phyloP scores from a whole-genome alignment of 64 coral and sea anemone species.

The Montipora sp. region DNA sequence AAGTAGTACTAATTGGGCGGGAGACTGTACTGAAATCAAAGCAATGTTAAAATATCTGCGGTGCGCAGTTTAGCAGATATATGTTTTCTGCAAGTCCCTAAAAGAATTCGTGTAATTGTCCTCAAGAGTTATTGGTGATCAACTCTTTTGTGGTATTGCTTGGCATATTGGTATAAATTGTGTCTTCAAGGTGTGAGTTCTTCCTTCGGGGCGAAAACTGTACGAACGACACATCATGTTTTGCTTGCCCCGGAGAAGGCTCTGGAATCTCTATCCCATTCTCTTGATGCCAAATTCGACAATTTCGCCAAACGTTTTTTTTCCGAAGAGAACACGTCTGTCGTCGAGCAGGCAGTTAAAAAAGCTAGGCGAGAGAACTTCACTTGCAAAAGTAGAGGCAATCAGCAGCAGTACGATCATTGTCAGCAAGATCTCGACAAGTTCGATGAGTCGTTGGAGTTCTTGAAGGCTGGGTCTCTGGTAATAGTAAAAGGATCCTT shows the following conservation, averaged over 20 bases:
- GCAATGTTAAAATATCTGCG: too few species aligned
- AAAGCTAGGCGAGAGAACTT: slow-evolving; percentile 2
- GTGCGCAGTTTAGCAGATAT: too few species aligned
- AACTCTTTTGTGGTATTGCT: too few species aligned
- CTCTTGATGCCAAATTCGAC: slow-evolving; percentile 23
- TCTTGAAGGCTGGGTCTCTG: slow-evolving; percentile 18
- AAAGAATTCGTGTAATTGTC: too few species aligned
- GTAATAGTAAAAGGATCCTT: not conserved
- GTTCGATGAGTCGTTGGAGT: slow-evolving; percentile 23
- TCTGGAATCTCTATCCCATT: not conserved
- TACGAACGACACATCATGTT: too few species aligned
- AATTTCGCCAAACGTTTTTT: slow-evolving; percentile 3
- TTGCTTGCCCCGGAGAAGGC: not conserved
- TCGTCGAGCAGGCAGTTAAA: slow-evolving; percentile 17
- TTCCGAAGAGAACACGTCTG: slow-evolving; percentile 4
- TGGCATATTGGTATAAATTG: too few species aligned
- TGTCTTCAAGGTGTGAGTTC: too few species aligned
- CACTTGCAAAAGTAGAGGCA: slow-evolving; percentile 35
- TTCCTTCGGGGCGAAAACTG: too few species aligned
- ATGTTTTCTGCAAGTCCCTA: too few species aligned
- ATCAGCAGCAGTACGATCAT: not conserved
- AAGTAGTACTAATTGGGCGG: too few species aligned
- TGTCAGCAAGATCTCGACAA: slow-evolving; percentile 6
- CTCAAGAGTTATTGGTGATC: too few species aligned
- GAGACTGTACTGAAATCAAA: too few species aligned